These are phyloP conservation scores for Athalia circularis DNA, from an alignment of 2,888 invertebrate species.

Conservation along the genomic window DNA sequence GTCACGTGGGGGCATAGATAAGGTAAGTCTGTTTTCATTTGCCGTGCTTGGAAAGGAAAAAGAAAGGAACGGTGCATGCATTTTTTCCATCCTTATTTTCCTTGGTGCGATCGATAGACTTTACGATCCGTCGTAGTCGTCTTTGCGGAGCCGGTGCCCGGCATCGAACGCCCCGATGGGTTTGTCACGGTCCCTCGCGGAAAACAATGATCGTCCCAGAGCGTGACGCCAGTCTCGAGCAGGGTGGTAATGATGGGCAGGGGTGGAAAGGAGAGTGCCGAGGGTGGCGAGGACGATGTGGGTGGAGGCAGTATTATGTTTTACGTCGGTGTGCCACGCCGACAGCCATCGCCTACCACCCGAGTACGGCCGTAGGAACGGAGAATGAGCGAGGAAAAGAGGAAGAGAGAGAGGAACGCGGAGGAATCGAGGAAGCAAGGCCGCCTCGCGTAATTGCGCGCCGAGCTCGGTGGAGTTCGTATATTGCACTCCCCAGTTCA, in stretches of 20 bases:
- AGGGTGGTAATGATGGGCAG: slow-evolving; percentile 40
- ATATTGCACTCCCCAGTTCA: slow-evolving; percentile 41
- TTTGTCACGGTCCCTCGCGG: slow-evolving; percentile 40
- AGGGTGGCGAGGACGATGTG: neutral
- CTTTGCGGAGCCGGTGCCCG: slow-evolving; percentile 21
- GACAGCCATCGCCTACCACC: slow-evolving; percentile 19
- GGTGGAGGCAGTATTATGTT: slow-evolving; percentile 26
- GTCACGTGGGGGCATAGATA: no score
- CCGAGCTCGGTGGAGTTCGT: slow-evolving; percentile 5
- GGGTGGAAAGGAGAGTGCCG: slow-evolving; percentile 10
- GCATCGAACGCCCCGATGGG: slow-evolving; percentile 21
- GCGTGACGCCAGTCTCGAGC: slow-evolving; percentile 34
- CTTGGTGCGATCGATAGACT: slow-evolving; percentile 36
- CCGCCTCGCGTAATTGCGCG: slow-evolving; percentile 37
- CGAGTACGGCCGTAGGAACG: neutral
- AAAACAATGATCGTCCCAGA: slow-evolving; percentile 40
- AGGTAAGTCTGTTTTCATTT: no score
- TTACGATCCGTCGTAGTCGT: slow-evolving; percentile 24
- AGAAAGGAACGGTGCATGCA: neutral
- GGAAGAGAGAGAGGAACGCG: neutral
- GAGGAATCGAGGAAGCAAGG: slow-evolving; percentile 24
- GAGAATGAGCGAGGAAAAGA: neutral
- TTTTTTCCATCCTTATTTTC: neutral
- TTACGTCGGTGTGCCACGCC: slow-evolving; percentile 40
- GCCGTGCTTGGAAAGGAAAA: neutral